Conservation (phyloP, 2,797 vertebrate species). For the Chrosomus eos region DNA sequence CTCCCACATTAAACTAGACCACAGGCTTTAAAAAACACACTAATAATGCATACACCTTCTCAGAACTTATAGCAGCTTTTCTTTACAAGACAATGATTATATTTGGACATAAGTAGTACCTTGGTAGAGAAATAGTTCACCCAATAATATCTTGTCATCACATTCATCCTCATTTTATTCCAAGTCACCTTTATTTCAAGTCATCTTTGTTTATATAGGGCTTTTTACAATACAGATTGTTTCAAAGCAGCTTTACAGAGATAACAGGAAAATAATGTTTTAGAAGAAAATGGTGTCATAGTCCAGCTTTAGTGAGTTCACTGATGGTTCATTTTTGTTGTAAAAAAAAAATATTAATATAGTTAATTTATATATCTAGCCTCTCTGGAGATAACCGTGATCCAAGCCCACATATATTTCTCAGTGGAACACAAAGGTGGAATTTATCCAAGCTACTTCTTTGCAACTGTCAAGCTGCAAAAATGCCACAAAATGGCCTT, state of each 20-base stretch:
- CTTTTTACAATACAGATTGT: too few species aligned
- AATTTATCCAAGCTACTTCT: background rate
- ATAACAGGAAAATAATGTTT: too few species aligned
- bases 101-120: background rate
- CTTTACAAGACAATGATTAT: background rate
- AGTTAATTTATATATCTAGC: too few species aligned
- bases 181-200: too few species aligned
- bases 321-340: too few species aligned
- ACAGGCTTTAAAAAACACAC: constrained; percentile 16
- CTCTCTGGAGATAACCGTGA: too few species aligned
- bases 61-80: background rate
- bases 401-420: background rate
- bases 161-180: background rate
- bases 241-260: too few species aligned
- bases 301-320: too few species aligned
- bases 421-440: constrained; percentile 4
- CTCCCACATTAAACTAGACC: constrained; percentile 48
- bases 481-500: background rate
- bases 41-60: background rate
- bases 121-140: background rate
- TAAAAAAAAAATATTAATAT: too few species aligned
- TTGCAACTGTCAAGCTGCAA: background rate
- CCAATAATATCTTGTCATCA: background rate
- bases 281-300: too few species aligned
- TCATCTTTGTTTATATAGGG: too few species aligned